phyloP scores from a whole-genome alignment of 2,888 invertebrate species.

The Omphaloscelis lunosa region DNA sequence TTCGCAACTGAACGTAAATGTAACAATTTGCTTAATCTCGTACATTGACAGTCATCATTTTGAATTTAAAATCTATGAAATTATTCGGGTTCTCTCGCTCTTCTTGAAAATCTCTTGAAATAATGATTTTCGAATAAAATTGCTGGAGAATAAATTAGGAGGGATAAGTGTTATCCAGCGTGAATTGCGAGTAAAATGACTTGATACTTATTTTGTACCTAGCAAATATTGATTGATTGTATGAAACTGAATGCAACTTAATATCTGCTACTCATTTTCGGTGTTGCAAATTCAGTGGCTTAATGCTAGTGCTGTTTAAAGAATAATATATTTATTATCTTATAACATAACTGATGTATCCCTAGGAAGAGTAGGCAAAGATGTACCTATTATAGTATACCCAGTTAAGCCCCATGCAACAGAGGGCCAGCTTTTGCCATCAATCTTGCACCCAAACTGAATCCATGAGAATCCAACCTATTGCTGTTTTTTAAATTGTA shows the following conservation, averaged over 20 bases:
- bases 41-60: constrained; percentile 39
- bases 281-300: not conserved
- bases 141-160: constrained; percentile 59
- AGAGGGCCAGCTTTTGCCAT: not conserved
- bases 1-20: constrained; percentile 42
- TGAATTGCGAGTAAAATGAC: constrained; percentile 1
- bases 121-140: constrained; percentile 60
- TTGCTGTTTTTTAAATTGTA: not conserved
- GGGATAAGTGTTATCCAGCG: constrained; percentile 6
- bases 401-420: not conserved
- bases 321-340: too few relatives aligned
- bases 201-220: not conserved
- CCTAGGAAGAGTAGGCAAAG: not conserved
- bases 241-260: not conserved
- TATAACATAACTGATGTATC: not conserved
- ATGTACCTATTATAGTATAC: not conserved
- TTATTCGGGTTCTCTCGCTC: constrained; percentile 53
- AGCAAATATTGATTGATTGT: not conserved
- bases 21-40: constrained; percentile 50
- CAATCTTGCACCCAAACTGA: not conserved
- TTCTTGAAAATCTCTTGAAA: constrained; percentile 64
- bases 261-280: not conserved
- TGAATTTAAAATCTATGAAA: constrained; percentile 67
- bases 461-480: not conserved
- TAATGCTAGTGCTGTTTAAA: too few relatives aligned